Conservation (phyloP, 2,888 invertebrate species). For the Matsumyia berberina region DNA sequence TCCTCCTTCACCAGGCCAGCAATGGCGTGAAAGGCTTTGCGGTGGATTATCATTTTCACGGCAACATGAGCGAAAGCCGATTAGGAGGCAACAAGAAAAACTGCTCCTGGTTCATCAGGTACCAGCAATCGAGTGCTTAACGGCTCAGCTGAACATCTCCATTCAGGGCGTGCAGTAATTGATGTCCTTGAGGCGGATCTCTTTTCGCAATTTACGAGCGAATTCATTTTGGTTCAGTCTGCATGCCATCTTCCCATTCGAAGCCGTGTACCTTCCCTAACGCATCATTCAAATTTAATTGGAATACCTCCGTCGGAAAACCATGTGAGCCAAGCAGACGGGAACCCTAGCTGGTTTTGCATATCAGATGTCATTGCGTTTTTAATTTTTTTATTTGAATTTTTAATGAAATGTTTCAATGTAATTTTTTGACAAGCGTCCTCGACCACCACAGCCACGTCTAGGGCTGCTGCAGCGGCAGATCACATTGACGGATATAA, state of each 20-base stretch:
- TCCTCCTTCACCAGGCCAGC: constrained; percentile 1
- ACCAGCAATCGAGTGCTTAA: constrained; percentile 50
- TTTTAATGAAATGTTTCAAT: constrained; percentile 44
- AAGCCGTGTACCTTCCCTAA: constrained; percentile 11
- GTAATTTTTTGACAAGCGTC: constrained; percentile 42
- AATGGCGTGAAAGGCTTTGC: constrained; percentile 50
- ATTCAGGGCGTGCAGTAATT: constrained; percentile 37
- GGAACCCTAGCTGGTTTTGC: constrained; percentile 14
- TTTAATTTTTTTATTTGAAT: constrained; percentile 39
- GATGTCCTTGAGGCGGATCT: background rate
- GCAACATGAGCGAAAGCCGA: constrained; percentile 56
- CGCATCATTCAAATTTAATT: constrained; percentile 51
- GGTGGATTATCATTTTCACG: constrained; percentile 58
- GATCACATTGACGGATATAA: constrained; percentile 19
- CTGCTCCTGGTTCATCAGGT: constrained; percentile 31
- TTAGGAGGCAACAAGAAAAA: constrained; percentile 37
- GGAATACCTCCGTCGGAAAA: background rate
- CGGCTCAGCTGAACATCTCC: constrained; percentile 41
- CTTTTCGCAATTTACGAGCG: constrained; percentile 12
- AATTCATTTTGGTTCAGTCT: background rate
- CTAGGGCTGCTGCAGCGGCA: background rate
- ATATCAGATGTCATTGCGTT: constrained; percentile 27
- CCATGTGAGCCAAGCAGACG: background rate
- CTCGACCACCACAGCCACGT: constrained; percentile 30
- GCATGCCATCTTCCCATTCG: constrained; percentile 1